phyloP scores from a whole-genome alignment of 2,113 vertebrate genomes.

The Rhadina sibilatrix region DNA sequence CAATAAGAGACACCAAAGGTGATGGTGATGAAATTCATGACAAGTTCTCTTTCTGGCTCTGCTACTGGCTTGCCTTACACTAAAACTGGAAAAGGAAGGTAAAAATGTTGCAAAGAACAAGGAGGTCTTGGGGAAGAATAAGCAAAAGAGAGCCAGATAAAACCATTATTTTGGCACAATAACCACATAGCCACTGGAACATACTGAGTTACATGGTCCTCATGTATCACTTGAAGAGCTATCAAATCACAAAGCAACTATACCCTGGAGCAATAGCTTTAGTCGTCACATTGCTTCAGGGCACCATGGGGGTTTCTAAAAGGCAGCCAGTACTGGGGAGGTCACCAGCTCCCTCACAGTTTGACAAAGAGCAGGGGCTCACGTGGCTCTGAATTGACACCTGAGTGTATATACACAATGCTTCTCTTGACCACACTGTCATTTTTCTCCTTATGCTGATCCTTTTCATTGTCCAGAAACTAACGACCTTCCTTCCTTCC shows the following conservation, averaged over 20 bases:
- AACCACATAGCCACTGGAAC: not conserved
- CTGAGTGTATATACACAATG: accelerated
- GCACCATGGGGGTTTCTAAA: not conserved
- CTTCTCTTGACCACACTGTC: accelerated
- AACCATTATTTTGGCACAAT: not conserved
- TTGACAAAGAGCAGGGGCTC: not conserved
- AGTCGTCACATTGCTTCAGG: not conserved
- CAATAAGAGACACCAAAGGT: not conserved
- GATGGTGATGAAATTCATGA: not conserved
- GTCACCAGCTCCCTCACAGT: not conserved
- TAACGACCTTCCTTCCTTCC: not conserved
- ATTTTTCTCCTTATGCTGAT: not conserved
- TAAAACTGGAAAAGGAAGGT: not conserved
- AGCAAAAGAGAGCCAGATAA: not conserved
- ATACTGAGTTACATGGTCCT: not conserved
- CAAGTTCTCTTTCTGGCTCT: not conserved
- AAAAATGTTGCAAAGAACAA: not conserved
- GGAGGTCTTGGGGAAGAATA: not conserved
- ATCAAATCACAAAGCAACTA: not conserved
- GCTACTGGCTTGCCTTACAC: not conserved
- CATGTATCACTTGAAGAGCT: not conserved
- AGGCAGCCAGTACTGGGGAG: not conserved
- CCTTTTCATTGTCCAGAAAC: not conserved
- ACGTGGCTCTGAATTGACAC: not conserved
- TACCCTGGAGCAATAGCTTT: not conserved